Base-by-base conservation (phyloP, 1,140 invertebrate genomes). In the Bombus ignitus region DNA sequence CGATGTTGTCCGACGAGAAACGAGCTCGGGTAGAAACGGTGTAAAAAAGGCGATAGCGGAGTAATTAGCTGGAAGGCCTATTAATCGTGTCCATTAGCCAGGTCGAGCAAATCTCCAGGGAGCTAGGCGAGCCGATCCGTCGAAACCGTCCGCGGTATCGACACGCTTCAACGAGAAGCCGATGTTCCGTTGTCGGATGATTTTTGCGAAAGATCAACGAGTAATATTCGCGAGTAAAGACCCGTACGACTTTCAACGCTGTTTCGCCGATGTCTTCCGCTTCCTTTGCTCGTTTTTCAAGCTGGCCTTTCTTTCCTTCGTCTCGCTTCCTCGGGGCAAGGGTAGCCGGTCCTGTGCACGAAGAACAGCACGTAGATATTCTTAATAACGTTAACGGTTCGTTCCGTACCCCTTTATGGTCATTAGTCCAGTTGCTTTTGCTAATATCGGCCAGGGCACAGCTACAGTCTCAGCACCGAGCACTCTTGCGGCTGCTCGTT, bases 381-480 rank as follows among this genome's bases (percentile, higher is more conserved):
- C 88, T 89, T 82, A 89, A 90, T 88, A 88, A 89, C 82, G 85
- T 71, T 89, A 90, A 85, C 88, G 81, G 85, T 86, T 80, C 77
- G 74, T 79, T 87, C 70, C 74, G 57, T 68, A 71, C 77, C 82
- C 85, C 78, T 89, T 90, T 90, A 83, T 85, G 89, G 75, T 82
- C 85, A 87, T 85, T 85, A 89, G 88, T 87, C 79, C 66, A 37
- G 77, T 76, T 80, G 78, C 62, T 79, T 68, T 72, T 65, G 47
- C 75, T 87, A 87, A 89, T 90, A 87, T 89, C 81, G 74, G 25
- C 74, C 76, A 32, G n/a, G 35, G 15, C 47, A 8, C 1, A 22
- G 47, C 6, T 53, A 53, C 47, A 6, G 5, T 53, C 47, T 53
- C 47, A 8, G 47, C 5, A 6, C 5, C 5, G 15, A 53, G 47